phyloP scores from a whole-genome alignment of 2,888 invertebrate genomes.

The Scotopteryx bipunctaria region DNA sequence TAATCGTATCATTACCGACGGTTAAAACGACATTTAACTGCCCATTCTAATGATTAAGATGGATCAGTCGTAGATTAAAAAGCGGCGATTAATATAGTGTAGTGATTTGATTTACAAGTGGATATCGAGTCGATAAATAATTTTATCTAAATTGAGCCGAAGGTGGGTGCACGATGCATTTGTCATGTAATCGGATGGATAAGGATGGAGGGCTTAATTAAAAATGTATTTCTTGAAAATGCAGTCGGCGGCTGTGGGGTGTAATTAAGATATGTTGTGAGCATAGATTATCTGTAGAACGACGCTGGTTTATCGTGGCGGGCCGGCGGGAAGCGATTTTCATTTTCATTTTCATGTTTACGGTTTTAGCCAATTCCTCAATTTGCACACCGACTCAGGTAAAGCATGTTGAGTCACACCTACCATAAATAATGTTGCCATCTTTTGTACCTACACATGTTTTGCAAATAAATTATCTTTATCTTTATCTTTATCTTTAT shows the following conservation, averaged over 20 bases:
- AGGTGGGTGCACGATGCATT: slow-evolving; percentile 42
- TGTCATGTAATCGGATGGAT: slow-evolving; percentile 56
- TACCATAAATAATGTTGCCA: no score
- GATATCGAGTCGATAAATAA: slow-evolving; percentile 25
- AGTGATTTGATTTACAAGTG: slow-evolving; percentile 33
- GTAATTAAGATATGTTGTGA: slow-evolving; percentile 66
- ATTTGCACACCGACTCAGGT: no score
- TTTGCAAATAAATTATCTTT: no score
- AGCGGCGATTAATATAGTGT: slow-evolving; percentile 39
- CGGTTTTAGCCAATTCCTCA: no score
- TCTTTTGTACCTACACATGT: no score
- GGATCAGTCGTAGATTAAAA: slow-evolving; percentile 56
- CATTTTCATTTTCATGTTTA: no score
- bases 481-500: no score
- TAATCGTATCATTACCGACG: slow-evolving; percentile 73
- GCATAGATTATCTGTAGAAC: slow-evolving; percentile 56
- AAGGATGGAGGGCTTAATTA: slow-evolving; percentile 56
- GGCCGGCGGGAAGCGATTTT: slow-evolving; percentile 62
- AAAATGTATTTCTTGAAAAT: slow-evolving; percentile 56
- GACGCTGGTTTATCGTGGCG: slow-evolving; percentile 41
- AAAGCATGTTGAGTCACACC: no score
- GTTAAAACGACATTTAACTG: slow-evolving; percentile 66
- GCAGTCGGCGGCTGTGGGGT: slow-evolving; percentile 41
- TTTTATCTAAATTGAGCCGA: slow-evolving; percentile 25
- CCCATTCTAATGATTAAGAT: slow-evolving; percentile 69